Conservation (phyloP, 2,888 invertebrate species). For the Orchestes rusci region DNA sequence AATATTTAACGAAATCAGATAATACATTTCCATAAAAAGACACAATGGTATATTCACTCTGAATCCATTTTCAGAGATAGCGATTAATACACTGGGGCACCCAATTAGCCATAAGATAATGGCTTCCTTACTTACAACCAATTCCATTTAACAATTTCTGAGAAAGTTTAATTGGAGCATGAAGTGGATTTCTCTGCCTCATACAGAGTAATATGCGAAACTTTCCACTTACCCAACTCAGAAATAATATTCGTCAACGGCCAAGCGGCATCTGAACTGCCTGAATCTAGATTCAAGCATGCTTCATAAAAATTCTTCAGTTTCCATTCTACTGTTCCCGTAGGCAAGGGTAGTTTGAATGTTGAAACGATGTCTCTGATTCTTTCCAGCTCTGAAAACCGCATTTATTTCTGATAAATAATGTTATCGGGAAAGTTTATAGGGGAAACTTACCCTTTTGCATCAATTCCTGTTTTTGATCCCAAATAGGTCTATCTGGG, state of each 20-base stretch:
- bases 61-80: too few relatives aligned
- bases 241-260: slow-evolving; percentile 44
- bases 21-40: too few relatives aligned
- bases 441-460: slow-evolving; percentile 44
- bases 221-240: slow-evolving; percentile 44
- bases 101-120: too few relatives aligned
- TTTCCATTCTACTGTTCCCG: slow-evolving; percentile 49
- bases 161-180: too few relatives aligned
- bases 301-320: slow-evolving; percentile 53
- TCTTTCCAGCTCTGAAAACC: slow-evolving; percentile 40
- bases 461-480: slow-evolving; percentile 40
- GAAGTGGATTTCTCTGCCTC: too few relatives aligned
- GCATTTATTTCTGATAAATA: too few relatives aligned
- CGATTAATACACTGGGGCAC: too few relatives aligned
- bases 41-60: too few relatives aligned
- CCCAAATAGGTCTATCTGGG: slow-evolving; percentile 44
- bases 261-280: slow-evolving; percentile 44
- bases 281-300: slow-evolving; percentile 48
- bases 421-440: neutral
- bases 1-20: too few relatives aligned
- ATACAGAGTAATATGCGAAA: too few relatives aligned
- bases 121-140: too few relatives aligned
- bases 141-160: too few relatives aligned
- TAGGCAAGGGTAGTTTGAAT: slow-evolving; percentile 42
- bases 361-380: slow-evolving; percentile 46